Evolutionary conservation across 1,140 invertebrate genomes (phyloP).

Genomic region (Zaprionus tsacasi): DNA sequence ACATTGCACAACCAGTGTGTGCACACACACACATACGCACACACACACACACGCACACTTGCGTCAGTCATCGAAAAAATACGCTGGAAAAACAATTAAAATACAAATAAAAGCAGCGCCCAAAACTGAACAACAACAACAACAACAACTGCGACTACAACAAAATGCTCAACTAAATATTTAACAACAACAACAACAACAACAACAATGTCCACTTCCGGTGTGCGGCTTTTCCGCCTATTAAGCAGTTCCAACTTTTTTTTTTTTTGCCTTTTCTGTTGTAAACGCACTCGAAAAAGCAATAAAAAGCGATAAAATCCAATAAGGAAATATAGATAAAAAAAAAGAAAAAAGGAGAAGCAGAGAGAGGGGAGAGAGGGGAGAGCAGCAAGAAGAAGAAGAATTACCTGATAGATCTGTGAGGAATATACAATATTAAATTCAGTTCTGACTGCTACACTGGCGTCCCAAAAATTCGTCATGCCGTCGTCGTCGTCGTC

Average conservation of each 20-base stretch:
- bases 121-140: conserved; percentile 15
- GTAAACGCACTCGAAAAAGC: background rate
- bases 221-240: conserved; percentile 64
- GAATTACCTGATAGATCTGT: background rate
- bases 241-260: conserved; percentile 52
- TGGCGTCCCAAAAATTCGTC: conserved; percentile 16
- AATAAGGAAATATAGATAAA: conserved; percentile 8
- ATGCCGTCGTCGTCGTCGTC: background rate
- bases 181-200: conserved; percentile 4
- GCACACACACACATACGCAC: background rate
- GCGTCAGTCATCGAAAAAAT: conserved; percentile 11
- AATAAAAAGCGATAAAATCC: background rate
- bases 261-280: conserved; percentile 2
- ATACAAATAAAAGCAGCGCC: conserved; percentile 31
- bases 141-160: conserved; percentile 2
- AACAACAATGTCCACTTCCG: conserved; percentile 56
- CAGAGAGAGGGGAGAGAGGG: background rate
- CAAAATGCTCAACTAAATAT: background rate
- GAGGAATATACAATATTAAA: background rate
- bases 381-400: background rate
- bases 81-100: conserved; percentile 48
- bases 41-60: conserved; percentile 11
- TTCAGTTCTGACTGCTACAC: conserved; percentile 2
- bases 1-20: conserved; percentile 15
- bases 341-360: too few relatives aligned